phyloP scores from a whole-genome alignment of 2,888 invertebrate species.

The Agrochola circellaris region DNA sequence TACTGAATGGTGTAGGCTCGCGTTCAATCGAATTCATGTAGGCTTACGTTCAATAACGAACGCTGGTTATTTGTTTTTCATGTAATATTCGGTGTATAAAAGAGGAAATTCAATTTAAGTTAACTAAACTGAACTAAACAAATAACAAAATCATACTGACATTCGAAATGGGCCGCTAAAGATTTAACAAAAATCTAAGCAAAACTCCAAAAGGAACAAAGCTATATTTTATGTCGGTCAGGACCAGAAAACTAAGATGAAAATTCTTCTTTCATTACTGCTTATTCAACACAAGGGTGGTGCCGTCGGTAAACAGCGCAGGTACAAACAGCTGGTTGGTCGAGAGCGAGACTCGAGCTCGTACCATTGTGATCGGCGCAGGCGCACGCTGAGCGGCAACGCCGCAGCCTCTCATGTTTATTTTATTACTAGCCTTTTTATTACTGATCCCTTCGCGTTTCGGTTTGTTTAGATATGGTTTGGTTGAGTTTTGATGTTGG shows the following conservation, averaged over 20 bases:
- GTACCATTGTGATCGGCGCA: conserved; percentile 75
- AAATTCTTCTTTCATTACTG: conserved; percentile 51
- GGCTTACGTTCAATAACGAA: conserved; percentile 17
- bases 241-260: conserved; percentile 20
- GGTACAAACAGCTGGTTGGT: conserved; percentile 85
- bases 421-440: conserved; percentile 65
- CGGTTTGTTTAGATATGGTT: conserved; percentile 60
- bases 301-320: conserved; percentile 78
- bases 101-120: too few species aligned
- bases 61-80: not conserved
- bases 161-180: not conserved
- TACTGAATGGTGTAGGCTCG: conserved; percentile 29
- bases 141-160: not conserved
- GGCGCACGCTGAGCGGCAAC: conserved; percentile 83
- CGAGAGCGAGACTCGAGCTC: conserved; percentile 61
- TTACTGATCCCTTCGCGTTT: conserved; percentile 58
- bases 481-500: conserved; percentile 53
- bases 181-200: not conserved
- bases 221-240: not conserved
- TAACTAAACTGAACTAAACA: too few species aligned
- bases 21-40: conserved; percentile 29
- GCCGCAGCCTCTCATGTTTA: conserved; percentile 71
- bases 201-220: not conserved
- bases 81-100: not conserved
- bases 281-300: conserved; percentile 42